Base-by-base conservation (phyloP, 2,888 invertebrate species). In the Urechis unicinctus region DNA sequence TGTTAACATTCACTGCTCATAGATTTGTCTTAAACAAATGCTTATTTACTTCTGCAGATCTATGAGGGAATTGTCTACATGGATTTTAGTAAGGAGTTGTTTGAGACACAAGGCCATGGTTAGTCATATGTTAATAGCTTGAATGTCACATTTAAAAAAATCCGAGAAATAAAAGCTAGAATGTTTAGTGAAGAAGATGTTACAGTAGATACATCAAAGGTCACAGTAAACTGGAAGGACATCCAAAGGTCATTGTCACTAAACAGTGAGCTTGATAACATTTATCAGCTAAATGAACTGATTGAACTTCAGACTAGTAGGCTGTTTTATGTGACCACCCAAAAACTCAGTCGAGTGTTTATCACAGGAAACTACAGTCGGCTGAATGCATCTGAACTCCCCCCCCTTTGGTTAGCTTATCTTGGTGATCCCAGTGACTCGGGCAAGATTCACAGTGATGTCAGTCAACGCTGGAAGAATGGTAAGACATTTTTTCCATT, bases 11-110 rank as follows among this genome's bases (percentile, higher is more conserved):
- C n/a, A n/a, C n/a, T n/a, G n/a, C n/a, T n/a, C n/a, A 46, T 21
- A 22, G 25, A 3, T 2, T 2, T 31, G 31, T 36, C 36, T 31
- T 6, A 36, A 13, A 17, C 17, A 36, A 43, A 3, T 51, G 2
- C 2, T 42, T 44, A 42, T 2, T 45, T 1, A n/a, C 49, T 42
- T 46, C 52, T 58, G 2, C 46, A 62, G 61, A 29, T 54, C 3
- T 63, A 60, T 49, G 63, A 63, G 45, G 63, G 63, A 3, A 41
- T 63, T 24, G 63, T 62, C 1, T 63, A 63, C 45, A 63, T 63
- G 63, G 63, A 63, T 46, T 63, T 63, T 29, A 45, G 43, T 24
- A 48, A 56, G 36, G 55, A 63, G 3, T 28, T 58, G 36, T 53
- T 63, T 17, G 31, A 51, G 3, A 22, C 24, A 4, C 52, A 60